Evolutionary conservation across 2,797 vertebrate genomes (phyloP), one percentile per base, ranked within the genome.

Genomic region (Lagodon rhomboides): DNA sequence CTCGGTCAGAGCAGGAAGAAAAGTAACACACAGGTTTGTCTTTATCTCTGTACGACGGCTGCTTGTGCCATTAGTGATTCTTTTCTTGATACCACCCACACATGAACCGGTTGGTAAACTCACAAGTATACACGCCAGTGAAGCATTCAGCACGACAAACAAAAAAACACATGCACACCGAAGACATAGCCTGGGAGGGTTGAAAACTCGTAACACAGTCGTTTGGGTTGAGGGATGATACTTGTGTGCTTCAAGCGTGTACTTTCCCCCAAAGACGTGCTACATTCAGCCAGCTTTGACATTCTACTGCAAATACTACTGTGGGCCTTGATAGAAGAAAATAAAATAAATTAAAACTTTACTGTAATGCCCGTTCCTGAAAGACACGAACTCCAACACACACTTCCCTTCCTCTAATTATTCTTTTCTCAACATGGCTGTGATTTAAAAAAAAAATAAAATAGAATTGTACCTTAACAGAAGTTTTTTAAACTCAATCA

Each of bases 91-190:
- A 69, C 68, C 83, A 85, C 89, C 86, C 74, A 76, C 84, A 69
- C 53, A 54, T 80, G 61, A 83, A 82, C 77, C n/a, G 15, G 75
- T 82, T 81, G 64, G 74, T 86, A 78, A 85, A 76, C 86, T 86
- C 83, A 89, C 85, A 72, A 70, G 34, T 88, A 88, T 27, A 44
- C 89, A 88, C 86, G 43, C 82, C 82, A 82, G 44, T 84, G 68
- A 91, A 91, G 88, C 91, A 85, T 86, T 84, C 83, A 79, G 84
- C 86, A 88, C 68, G 18, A 90, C 70, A 84, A 88, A 69, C 22
- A n/a, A 67, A 74, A 82, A 87, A 73, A 41, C 67, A 87, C 92
- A 90, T 92, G 87, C 89, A 92, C 79, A 87, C 86, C 15, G 22
- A 88, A 86, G 68, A 90, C 82, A 34, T 20, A 84, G 80, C 75